Base-by-base conservation (phyloP, 2,797 vertebrate genomes). In the Pangasius macronema region DNA sequence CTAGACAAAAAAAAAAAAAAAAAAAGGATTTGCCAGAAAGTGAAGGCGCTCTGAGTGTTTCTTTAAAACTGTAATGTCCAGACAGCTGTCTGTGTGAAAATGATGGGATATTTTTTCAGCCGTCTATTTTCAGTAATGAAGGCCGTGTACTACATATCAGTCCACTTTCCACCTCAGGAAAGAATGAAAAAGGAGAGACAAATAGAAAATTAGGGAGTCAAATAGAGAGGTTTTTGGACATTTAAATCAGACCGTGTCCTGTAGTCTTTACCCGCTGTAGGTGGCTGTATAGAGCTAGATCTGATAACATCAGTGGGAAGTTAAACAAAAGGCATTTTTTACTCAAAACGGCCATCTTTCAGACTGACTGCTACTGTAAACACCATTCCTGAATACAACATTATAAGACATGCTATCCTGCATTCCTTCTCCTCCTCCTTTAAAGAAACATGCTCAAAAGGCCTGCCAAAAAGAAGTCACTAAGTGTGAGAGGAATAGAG, bases 321-420 rank as follows among this genome's bases (percentile, higher is more conserved):
- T 96, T 96, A 96, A 96, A 96, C 95, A 95, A 94, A 95, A 95
- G 93, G 94, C 91, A 94, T 96, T 95, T 93, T 83, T 95, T 93
- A 90, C 92, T 94, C 93, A 94, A 95, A 95, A 94, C 92, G 88
- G 86, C 94, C 95, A 96, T 96, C 95, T 95, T 95, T 96, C 96
- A 96, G 94, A 84, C 93, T 96, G 96, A 96, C 95, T 94, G 94
- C 91, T 96, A 91, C 94, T 95, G 95, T 96, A 96, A 96, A 96
- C 96, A 96, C 92, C 94, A 94, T 95, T 95, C 94, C 94, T 92
- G 93, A 91, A 88, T 93, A 90, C 93, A 90, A 93, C 93, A 93
- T 94, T 95, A 93, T 93, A 92, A 94, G 93, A 93, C 95, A 92
- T 93, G 94, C 95, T 93, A 93, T 91, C 92, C 93, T 91, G 90